phyloP scores from a whole-genome alignment of 2,888 invertebrate genomes.

The Macaria liturata region DNA sequence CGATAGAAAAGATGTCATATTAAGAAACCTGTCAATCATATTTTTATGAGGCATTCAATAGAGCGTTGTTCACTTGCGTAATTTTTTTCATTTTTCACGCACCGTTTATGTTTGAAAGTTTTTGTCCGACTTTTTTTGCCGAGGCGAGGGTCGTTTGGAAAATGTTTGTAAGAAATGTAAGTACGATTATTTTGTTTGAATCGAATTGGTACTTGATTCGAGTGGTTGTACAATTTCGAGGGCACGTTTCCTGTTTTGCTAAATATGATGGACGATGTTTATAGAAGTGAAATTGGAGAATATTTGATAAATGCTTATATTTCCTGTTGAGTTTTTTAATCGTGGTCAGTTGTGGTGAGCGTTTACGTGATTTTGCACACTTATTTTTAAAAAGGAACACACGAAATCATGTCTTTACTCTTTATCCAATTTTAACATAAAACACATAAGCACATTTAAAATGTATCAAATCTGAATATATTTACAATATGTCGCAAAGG shows the following conservation, averaged over 20 bases:
- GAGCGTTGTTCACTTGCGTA: conserved; percentile 76
- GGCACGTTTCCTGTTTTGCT: conserved; percentile 64
- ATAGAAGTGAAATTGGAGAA: not conserved
- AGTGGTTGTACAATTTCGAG: conserved; percentile 54
- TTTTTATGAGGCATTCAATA: conserved; percentile 79
- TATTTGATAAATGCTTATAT: conserved; percentile 2
- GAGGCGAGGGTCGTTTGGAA: conserved; percentile 53
- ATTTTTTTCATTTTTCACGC: conserved; percentile 78
- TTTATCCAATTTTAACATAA: too few relatives aligned
- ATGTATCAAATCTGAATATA: too few relatives aligned
- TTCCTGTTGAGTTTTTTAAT: conserved; percentile 4
- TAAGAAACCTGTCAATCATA: conserved; percentile 83
- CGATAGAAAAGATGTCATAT: conserved; percentile 81
- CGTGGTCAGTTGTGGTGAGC: not conserved
- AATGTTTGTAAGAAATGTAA: conserved; percentile 48
- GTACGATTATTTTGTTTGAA: conserved; percentile 55
- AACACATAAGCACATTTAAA: too few relatives aligned
- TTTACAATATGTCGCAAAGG: too few relatives aligned
- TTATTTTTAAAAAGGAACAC: too few relatives aligned
- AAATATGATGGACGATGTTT: conserved; percentile 22
- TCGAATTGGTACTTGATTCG: conserved; percentile 42
- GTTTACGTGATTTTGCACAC: too few relatives aligned
- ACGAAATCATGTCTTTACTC: too few relatives aligned
- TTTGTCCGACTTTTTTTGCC: conserved; percentile 53
- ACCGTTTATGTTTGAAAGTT: conserved; percentile 58